phyloP scores from a whole-genome alignment of 2,797 vertebrate genomes.

The Catamblyrhynchus diadema region DNA sequence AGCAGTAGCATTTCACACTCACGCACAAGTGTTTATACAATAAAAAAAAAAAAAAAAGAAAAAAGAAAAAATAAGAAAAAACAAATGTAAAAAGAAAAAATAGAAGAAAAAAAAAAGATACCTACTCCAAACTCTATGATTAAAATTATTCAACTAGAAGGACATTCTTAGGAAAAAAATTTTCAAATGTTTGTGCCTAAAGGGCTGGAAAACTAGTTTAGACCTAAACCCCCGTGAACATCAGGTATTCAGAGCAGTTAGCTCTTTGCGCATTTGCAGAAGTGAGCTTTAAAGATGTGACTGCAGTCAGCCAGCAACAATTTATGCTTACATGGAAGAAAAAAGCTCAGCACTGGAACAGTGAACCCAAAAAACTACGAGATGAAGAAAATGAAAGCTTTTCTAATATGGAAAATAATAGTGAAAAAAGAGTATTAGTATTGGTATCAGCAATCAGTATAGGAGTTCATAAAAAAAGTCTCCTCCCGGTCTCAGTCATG shows the following conservation, averaged over 20 bases:
- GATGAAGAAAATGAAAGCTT: not conserved
- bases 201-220: constrained; percentile 42
- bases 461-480: not conserved
- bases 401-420: not conserved
- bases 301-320: not conserved
- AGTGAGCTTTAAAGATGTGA: not conserved
- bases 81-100: not conserved
- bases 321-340: not conserved
- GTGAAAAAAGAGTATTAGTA: not conserved
- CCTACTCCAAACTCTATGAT: not conserved
- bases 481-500: not conserved
- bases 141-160: constrained; percentile 27
- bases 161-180: not conserved
- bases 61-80: too few relatives aligned
- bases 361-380: not conserved
- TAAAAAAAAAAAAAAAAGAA: too few relatives aligned
- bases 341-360: not conserved
- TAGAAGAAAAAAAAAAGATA: not conserved
- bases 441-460: not conserved
- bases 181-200: constrained; percentile 31
- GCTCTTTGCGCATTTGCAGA: not conserved
- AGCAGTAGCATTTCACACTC: not conserved
- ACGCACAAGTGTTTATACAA: not conserved
- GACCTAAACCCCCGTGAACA: not conserved
- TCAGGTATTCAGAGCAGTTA: not conserved